phyloP scores from a whole-genome alignment of 2,797 vertebrate genomes.

The Bufotes viridis region DNA sequence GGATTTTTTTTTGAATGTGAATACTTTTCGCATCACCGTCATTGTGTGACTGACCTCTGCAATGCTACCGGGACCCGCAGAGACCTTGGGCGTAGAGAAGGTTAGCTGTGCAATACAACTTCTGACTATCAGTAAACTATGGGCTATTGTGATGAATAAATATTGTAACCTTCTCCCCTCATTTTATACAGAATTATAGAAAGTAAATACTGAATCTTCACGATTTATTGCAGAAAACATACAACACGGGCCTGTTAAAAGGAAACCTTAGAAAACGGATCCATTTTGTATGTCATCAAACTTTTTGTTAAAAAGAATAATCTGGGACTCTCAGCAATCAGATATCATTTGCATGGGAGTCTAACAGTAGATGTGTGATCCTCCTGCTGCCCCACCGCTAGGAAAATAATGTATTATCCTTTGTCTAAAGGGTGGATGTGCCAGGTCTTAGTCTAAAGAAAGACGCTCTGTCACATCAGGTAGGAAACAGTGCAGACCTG shows the following conservation, averaged over 20 bases:
- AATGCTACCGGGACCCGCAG: neutral
- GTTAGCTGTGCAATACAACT: neutral
- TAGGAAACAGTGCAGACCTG: too few relatives aligned
- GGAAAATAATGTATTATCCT: neutral
- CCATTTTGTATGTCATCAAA: neutral
- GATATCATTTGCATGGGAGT: neutral
- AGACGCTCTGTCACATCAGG: neutral
- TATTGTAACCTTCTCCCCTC: slow-evolving; percentile 24
- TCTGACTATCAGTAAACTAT: slow-evolving; percentile 5
- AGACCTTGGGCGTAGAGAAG: slow-evolving; percentile 17
- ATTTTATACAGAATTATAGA: neutral
- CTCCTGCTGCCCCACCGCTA: neutral
- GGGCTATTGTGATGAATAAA: slow-evolving; percentile 4
- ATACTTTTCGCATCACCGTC: neutral
- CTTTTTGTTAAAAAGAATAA: neutral
- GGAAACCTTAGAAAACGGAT: neutral
- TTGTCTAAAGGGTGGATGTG: neutral
- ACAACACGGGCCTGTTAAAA: too few relatives aligned
- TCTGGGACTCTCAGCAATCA: neutral
- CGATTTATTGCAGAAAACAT: neutral
- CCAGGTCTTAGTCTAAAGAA: neutral
- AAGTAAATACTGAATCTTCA: neutral
- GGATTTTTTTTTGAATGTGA: slow-evolving; percentile 15
- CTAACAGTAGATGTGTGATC: neutral
- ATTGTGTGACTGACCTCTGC: slow-evolving; percentile 1